Evolutionary conservation across 2,888 invertebrate genomes (phyloP).

Genomic region (Tuta absoluta): DNA sequence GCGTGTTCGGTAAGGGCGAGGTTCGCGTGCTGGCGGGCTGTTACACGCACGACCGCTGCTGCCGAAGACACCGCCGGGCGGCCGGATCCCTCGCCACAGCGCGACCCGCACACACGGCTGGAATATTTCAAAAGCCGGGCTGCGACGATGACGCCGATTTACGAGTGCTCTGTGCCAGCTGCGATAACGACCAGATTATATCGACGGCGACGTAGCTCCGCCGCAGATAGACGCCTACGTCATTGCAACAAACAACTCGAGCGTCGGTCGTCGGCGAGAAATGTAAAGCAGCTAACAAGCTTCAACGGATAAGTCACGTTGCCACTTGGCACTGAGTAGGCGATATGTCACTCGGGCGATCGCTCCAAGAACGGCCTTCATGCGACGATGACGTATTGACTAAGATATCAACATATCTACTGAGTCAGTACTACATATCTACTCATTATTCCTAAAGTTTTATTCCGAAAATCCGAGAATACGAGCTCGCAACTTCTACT

Average conservation of each 20-base stretch:
- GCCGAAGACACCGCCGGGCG: constrained; percentile 76
- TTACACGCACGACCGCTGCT: constrained; percentile 65
- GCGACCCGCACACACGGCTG: constrained; percentile 60
- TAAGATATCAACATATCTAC: constrained; percentile 12
- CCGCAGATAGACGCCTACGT: constrained; percentile 42
- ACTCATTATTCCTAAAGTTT: neutral
- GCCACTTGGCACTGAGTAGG: constrained; percentile 38
- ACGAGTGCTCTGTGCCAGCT: constrained; percentile 38
- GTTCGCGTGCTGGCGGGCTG: constrained; percentile 44
- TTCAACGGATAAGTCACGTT: constrained; percentile 49
- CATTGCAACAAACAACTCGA: constrained; percentile 41
- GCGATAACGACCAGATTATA: constrained; percentile 27
- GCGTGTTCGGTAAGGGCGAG: constrained; percentile 49
- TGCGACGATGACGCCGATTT: constrained; percentile 43
- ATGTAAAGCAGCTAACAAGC: constrained; percentile 47
- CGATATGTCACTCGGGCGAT: constrained; percentile 28
- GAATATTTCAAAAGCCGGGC: constrained; percentile 52
- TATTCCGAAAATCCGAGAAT: neutral
- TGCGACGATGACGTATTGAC: constrained; percentile 11
- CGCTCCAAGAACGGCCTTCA: constrained; percentile 30
- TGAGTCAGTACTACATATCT: constrained; percentile 7
- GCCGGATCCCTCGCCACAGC: constrained; percentile 73
- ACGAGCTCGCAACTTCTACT: neutral
- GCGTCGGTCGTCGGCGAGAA: constrained; percentile 32
- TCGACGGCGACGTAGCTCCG: constrained; percentile 39